phyloP scores from a whole-genome alignment of 2,113 vertebrate species.

The Tautogolabrus adspersus region DNA sequence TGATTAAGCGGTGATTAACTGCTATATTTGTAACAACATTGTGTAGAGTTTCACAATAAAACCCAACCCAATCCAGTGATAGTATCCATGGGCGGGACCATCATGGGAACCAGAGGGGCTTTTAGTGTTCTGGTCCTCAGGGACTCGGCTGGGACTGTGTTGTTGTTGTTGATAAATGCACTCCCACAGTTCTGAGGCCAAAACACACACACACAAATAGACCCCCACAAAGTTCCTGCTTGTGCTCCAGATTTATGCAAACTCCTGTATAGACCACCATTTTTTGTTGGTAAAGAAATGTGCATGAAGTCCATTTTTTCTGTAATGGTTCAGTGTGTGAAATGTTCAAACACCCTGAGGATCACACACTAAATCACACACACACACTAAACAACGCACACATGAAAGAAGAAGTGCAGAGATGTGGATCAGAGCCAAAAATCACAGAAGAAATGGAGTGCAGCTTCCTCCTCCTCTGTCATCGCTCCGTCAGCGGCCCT shows the following conservation, averaged over 20 bases:
- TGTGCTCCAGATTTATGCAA: not conserved
- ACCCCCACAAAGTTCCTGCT: not conserved
- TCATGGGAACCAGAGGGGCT: constrained; percentile 68
- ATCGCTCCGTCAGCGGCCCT: constrained; percentile 10
- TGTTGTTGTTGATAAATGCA: constrained; percentile 59
- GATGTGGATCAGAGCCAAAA: constrained; percentile 17
- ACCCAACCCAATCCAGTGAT: constrained; percentile 33
- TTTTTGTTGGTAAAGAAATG: no score
- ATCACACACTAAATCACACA: constrained; percentile 4
- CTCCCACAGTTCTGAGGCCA: constrained; percentile 58
- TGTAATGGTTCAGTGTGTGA: not conserved
- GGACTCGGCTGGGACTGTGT: constrained; percentile 38
- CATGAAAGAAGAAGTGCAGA: constrained; percentile 20
- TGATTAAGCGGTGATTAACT: constrained; percentile 65
- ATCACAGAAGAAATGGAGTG: not conserved
- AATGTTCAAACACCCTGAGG: constrained; percentile 6
- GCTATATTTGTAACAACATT: constrained; percentile 68
- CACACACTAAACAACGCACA: not conserved
- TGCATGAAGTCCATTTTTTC: not conserved
- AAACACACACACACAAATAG: constrained; percentile 13
- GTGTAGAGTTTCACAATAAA: constrained; percentile 65
- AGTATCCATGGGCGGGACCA: constrained; percentile 36
- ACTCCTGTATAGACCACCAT: no score
- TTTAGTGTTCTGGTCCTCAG: constrained; percentile 37
- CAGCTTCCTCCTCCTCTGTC: not conserved